A percentile compares a stretch with the other conserved stretches of the same genome.
Conservation (phyloP, 2,888 invertebrate species). For the Drosophila nr. perissopoda region DNA sequence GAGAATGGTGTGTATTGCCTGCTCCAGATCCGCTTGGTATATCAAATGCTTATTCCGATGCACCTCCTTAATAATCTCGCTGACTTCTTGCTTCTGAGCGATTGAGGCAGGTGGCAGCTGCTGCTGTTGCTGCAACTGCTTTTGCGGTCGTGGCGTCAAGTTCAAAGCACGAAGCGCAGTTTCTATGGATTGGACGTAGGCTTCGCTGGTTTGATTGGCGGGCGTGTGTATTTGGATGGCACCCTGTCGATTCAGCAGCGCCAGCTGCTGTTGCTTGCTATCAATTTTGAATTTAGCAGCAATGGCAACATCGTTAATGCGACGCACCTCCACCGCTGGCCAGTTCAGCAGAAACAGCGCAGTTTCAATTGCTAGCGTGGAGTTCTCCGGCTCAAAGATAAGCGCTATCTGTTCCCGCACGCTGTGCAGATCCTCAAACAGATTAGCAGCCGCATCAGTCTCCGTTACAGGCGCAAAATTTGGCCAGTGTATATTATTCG, state of each 20-base stretch:
- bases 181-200: slow-evolving; percentile 66
- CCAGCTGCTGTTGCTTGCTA: slow-evolving; percentile 55
- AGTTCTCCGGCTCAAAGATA: slow-evolving; percentile 88
- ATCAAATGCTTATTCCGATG: slow-evolving; percentile 86
- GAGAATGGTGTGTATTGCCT: slow-evolving; percentile 92
- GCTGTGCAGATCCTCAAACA: slow-evolving; percentile 86
- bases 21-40: slow-evolving; percentile 95
- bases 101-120: not conserved
- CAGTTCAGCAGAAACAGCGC: slow-evolving; percentile 88
- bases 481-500: slow-evolving; percentile 87
- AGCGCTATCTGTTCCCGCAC: slow-evolving; percentile 87
- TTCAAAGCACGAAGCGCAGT: slow-evolving; percentile 57
- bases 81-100: not conserved
- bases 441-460: slow-evolving; percentile 83
- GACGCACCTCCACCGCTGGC: slow-evolving; percentile 87
- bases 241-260: slow-evolving; percentile 67
- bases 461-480: slow-evolving; percentile 87
- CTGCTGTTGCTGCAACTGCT: not conserved
- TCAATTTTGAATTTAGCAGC: slow-evolving; percentile 77
- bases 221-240: slow-evolving; percentile 47
- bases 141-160: slow-evolving; percentile 57
- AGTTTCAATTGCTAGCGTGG: slow-evolving; percentile 84
- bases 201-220: slow-evolving; percentile 84
- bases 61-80: slow-evolving; percentile 68
- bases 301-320: slow-evolving; percentile 84